phyloP scores from a whole-genome alignment of 1,140 invertebrate genomes.

The Latrodectus geometricus region DNA sequence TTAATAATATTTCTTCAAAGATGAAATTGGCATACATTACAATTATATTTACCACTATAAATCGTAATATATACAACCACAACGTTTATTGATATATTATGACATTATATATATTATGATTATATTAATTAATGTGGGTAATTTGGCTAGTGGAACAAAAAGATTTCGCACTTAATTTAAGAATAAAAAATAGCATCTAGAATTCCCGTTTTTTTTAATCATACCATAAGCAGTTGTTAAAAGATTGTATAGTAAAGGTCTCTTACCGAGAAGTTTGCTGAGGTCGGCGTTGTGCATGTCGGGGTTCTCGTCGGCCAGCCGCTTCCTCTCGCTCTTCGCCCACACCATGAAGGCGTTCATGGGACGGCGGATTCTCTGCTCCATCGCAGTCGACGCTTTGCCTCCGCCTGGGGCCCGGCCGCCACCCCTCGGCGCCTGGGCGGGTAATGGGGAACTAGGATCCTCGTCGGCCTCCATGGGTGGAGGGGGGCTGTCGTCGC shows the following conservation, averaged over 20 bases:
- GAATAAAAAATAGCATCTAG: too few species aligned
- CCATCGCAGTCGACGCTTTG: slow-evolving; percentile 19
- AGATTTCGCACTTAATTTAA: too few species aligned
- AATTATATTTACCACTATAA: too few species aligned
- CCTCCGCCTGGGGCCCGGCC: slow-evolving; percentile 27
- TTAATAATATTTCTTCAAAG: too few species aligned
- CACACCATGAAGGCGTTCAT: slow-evolving; percentile 69
- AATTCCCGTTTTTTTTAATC: too few species aligned
- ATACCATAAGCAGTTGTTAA: too few species aligned
- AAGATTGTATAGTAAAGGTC: background rate
- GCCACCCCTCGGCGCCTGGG: slow-evolving; percentile 22
- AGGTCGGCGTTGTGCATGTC: slow-evolving; percentile 69
- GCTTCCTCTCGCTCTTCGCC: slow-evolving; percentile 67
- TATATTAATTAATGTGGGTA: too few species aligned
- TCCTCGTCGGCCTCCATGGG: slow-evolving; percentile 21
- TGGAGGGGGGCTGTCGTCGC: slow-evolving; percentile 40
- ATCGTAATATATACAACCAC: too few species aligned
- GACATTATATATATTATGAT: too few species aligned
- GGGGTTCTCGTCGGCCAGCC: slow-evolving; percentile 68
- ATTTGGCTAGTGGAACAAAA: too few species aligned
- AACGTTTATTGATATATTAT: too few species aligned
- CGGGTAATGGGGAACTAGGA: slow-evolving; percentile 13
- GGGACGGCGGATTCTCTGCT: slow-evolving; percentile 65
- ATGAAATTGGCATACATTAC: too few species aligned
- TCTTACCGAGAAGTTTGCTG: slow-evolving; percentile 68